These are phyloP conservation scores for Epinotia brunnichana DNA, from an alignment of 2,888 invertebrate species.

Conservation along the genomic window DNA sequence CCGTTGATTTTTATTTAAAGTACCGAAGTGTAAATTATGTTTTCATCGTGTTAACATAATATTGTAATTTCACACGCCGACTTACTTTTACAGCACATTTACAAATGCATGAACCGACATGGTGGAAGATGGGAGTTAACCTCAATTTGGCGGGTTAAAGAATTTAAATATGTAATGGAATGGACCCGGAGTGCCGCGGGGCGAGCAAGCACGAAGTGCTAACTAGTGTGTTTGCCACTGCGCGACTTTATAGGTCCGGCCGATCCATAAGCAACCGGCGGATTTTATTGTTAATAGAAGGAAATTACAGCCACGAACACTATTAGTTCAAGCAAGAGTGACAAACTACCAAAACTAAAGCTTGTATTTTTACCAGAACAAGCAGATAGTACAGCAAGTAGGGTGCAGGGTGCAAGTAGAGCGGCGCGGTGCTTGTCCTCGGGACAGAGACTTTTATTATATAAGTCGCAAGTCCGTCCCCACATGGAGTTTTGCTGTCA, in stretches of 20 bases:
- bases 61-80: not conserved
- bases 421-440: too few species aligned
- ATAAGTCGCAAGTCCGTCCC: too few species aligned
- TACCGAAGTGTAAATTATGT: not conserved
- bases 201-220: slow-evolving; percentile 55
- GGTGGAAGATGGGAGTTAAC: slow-evolving; percentile 52
- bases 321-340: too few species aligned
- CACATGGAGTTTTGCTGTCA: too few species aligned
- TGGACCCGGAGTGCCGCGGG: slow-evolving; percentile 49
- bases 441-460: too few species aligned
- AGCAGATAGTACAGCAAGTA: too few species aligned
- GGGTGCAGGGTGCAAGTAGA: too few species aligned
- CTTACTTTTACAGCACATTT: slow-evolving; percentile 7
- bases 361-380: too few species aligned
- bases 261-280: slow-evolving; percentile 36
- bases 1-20: too few species aligned
- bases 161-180: slow-evolving; percentile 67
- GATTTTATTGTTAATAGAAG: not conserved
- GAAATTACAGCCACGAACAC: not conserved
- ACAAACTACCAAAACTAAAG: too few species aligned
- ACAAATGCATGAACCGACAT: slow-evolving; percentile 15
- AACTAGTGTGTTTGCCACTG: slow-evolving; percentile 59
- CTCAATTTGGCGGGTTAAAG: slow-evolving; percentile 59
- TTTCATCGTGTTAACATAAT: not conserved
- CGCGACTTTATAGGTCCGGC: slow-evolving; percentile 47